Base-by-base conservation (phyloP, 2,797 vertebrate species). In the Aphelocoma californica region DNA sequence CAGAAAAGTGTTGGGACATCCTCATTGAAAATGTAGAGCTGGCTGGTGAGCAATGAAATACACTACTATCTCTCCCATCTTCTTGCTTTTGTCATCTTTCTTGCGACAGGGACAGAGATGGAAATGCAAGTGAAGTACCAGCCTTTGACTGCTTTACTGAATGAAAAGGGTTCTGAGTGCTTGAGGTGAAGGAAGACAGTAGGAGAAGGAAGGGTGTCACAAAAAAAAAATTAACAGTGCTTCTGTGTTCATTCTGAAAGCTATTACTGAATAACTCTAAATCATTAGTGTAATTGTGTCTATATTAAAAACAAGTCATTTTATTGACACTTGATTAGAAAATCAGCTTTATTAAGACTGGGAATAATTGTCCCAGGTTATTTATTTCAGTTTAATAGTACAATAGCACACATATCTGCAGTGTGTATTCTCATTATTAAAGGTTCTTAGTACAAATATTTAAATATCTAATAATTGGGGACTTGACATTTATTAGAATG, bases 371-470 rank as follows among this genome's bases (percentile, higher is more conserved):
- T 72, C 69, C 84, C 34, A 79, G 61, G 75, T 92, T 70, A 94
- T 94, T 95, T 92, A 93, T 96, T 74, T 95, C 53, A 40, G 23
- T 93, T 90, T 78, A 94, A 36, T 81, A 65, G 84, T 69, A 57
- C n/a, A 89, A 50, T 42, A 87, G 54, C 82, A 87, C 24, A 45
- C 40, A 29, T 78, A 81, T 70, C 67, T 95, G 70, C 79, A 93
- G 40, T 50, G 69, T 80, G 42, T 86, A 6, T 78, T 95, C 79
- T 81, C 65, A 51, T 95, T 96, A 94, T 94, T 90, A 79, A 88
- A 80, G 51, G 38, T 23, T 91, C 71, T 79, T 71, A 85, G 58
- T 85, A 85, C 87, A 96, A 97, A 96, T 97, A 96, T 94, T 96
- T 95, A 94, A 97, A 90, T 83, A 73, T 45, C 69, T 90, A 83